Conservation (phyloP, 2,888 invertebrate species). For the Nomada hirtipes region DNA sequence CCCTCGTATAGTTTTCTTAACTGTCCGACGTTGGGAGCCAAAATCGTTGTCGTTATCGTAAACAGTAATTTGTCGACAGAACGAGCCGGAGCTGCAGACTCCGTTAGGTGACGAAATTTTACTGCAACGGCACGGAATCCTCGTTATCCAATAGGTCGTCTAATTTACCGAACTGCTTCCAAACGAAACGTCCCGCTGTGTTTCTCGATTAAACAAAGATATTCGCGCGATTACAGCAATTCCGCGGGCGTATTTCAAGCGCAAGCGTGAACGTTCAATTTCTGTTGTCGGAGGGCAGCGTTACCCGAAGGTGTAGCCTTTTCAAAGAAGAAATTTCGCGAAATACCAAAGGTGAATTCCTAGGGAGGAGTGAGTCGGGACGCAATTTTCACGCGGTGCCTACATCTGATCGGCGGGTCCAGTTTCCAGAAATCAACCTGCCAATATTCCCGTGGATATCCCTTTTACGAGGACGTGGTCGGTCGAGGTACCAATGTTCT, state of each 20-base stretch:
- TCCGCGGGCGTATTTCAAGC: neutral
- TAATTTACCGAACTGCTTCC: neutral
- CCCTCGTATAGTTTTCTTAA: slow-evolving; percentile 28
- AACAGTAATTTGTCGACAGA: slow-evolving; percentile 32
- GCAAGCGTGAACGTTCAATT: slow-evolving; percentile 23
- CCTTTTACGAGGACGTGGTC: slow-evolving; percentile 44
- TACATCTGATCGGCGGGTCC: neutral
- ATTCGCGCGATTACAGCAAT: neutral
- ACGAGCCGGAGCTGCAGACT: slow-evolving; percentile 1
- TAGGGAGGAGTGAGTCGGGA: neutral
- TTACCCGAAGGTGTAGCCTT: slow-evolving; percentile 3
- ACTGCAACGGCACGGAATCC: no score
- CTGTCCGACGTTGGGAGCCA: slow-evolving; percentile 24
- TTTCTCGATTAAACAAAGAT: neutral
- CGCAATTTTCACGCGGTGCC: slow-evolving; percentile 12
- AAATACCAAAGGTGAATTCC: slow-evolving; percentile 15
- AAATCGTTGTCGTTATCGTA: slow-evolving; percentile 44
- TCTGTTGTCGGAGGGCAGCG: slow-evolving; percentile 11
- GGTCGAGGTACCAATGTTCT: slow-evolving; percentile 20
- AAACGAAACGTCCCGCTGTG: neutral
- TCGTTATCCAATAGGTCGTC: neutral
- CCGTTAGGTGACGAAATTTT: slow-evolving; percentile 39
- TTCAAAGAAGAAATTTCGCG: slow-evolving; percentile 18
- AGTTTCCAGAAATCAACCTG: slow-evolving; percentile 52
- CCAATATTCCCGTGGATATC: slow-evolving; percentile 49